Evolutionary conservation across 2,888 invertebrate species (phyloP).

Genomic region (Cantharis rustica): DNA sequence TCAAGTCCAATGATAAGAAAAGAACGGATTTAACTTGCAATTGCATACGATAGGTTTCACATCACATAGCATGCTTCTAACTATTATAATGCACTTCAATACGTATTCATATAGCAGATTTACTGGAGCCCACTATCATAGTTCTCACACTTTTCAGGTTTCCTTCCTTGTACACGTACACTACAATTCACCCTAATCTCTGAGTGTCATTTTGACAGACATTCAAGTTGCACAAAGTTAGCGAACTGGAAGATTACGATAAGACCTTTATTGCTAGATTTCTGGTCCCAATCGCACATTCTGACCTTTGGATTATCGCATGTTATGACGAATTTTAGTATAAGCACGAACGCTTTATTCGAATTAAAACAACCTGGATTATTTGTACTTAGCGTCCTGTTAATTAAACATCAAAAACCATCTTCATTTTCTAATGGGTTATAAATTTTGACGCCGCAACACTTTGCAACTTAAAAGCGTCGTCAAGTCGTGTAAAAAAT

Average conservation of each 20-base stretch:
- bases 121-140: neutral
- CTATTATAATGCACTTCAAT: slow-evolving; percentile 15
- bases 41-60: slow-evolving; percentile 24
- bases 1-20: slow-evolving; percentile 16
- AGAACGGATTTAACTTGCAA: slow-evolving; percentile 22
- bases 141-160: slow-evolving; percentile 13
- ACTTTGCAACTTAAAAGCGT: neutral
- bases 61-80: slow-evolving; percentile 12
- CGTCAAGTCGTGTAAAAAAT: neutral
- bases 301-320: slow-evolving; percentile 21
- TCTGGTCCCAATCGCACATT: slow-evolving; percentile 17
- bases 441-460: neutral
- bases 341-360: neutral
- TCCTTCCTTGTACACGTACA: neutral
- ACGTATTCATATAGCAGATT: neutral
- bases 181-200: slow-evolving; percentile 18
- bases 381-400: neutral
- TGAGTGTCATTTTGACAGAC: slow-evolving; percentile 32
- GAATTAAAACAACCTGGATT: slow-evolving; percentile 7
- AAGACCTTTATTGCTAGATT: slow-evolving; percentile 30
- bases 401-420: neutral
- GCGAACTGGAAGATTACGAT: slow-evolving; percentile 36
- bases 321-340: slow-evolving; percentile 6
- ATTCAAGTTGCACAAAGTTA: slow-evolving; percentile 30
- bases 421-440: neutral